Conservation (phyloP, 2,888 invertebrate genomes). For the Xestia rhomboidea region DNA sequence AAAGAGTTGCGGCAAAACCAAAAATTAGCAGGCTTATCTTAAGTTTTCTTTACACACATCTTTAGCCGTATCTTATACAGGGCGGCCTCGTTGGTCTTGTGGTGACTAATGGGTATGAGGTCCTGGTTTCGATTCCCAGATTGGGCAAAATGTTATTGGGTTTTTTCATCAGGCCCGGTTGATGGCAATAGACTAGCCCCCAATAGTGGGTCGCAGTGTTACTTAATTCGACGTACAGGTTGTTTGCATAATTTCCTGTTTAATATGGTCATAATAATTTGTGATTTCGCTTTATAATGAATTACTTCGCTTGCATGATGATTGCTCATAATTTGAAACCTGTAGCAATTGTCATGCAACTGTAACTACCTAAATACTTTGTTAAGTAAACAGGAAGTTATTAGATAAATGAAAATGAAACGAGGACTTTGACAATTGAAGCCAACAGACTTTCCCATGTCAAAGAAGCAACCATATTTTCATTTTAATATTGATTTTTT, state of each 20-base stretch:
- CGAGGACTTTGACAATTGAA: not conserved
- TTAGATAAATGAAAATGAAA: conserved; percentile 7
- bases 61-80: too few species aligned
- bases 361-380: not conserved
- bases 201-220: too few species aligned
- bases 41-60: too few species aligned
- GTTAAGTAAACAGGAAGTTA: conserved; percentile 30
- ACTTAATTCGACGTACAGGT: too few species aligned
- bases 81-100: too few species aligned
- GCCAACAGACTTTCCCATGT: not conserved
- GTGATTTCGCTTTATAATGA: not conserved
- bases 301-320: conserved; percentile 25
- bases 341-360: conserved; percentile 41
- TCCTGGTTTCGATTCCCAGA: too few species aligned
- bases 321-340: conserved; percentile 18
- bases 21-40: too few species aligned
- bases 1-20: too few species aligned
- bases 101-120: too few species aligned
- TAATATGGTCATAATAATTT: conserved; percentile 2
- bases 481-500: not conserved
- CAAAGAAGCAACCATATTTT: not conserved
- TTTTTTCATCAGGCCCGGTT: too few species aligned
- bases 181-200: too few species aligned
- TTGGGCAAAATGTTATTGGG: too few species aligned
- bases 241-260: not conserved